Base-by-base conservation (phyloP, 2,888 invertebrate genomes). In the Chrysolina americana region DNA sequence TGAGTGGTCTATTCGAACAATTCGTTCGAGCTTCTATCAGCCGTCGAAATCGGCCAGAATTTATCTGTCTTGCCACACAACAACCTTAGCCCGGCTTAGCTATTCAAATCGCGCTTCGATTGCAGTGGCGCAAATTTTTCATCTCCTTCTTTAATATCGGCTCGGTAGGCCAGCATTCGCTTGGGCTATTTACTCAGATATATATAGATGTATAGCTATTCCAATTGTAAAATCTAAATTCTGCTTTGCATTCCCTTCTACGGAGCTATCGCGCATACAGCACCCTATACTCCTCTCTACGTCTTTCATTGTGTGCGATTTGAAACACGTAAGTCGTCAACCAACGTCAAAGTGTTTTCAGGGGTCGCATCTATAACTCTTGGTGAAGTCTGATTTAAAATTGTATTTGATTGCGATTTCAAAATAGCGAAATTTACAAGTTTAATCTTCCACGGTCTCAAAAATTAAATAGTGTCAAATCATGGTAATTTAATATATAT, bases 21-120 rank as follows among this genome's bases (percentile, higher is more conserved):
- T 84, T 82, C 86, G 86, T 86, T 86, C 80, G 78, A 82, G 80
- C 79, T 81, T 84, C 83, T 84, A 85, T 85, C 83, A 82, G 82
- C 81, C 85, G 86, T 82, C 82, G 83, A 82, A 84, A 81, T 78
- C 79, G 81, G 77, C 78, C 83, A 87, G 81, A 84, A 87, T 83
- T 86, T 83, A 84, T 83, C 86, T 87, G 88, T 84, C 78, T 85
- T 76, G 83, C 86, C 84, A 79, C 86, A 86, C 86, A 87, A 87
- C 87, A 87, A 87, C 87, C 88, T 87, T 87, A 87, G 87, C 87
- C 85, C 84, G 87, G 87, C 87, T 88, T 88, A 87, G 88, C 87
- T 88, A 88, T 88, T 88, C 88, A 88, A 88, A 88, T 88, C 87
- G 87, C 87, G 87, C 87, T 88, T 88, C 87, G 87, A 88, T 87